These are phyloP conservation scores for Sesamia inferens DNA, from an alignment of 2,888 invertebrate species.

Conservation along the genomic window DNA sequence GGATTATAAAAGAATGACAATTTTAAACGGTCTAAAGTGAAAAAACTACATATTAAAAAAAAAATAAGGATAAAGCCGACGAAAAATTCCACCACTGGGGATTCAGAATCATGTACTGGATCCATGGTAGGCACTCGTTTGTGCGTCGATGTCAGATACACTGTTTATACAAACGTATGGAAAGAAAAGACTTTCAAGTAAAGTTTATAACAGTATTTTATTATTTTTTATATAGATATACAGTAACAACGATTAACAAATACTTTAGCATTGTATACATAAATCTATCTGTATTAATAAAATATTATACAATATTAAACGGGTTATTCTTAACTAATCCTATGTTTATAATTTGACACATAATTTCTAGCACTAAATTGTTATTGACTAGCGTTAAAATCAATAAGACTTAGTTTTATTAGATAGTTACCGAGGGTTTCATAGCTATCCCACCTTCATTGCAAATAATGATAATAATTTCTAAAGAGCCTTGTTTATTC, in stretches of 20 bases:
- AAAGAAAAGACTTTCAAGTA: constrained; percentile 13
- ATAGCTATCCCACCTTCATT: no score
- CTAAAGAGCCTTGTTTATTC: no score
- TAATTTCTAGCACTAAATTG: constrained; percentile 1
- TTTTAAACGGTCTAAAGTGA: no score
- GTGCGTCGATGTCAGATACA: no score
- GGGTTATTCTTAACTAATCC: not conserved
- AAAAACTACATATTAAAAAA: no score
- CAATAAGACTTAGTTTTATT: not conserved
- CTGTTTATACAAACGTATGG: not conserved
- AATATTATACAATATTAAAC: constrained; percentile 20
- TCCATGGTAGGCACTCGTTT: no score
- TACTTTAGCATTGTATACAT: constrained; percentile 16
- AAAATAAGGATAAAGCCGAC: no score
- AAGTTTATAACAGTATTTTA: constrained; percentile 34
- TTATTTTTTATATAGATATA: constrained; percentile 22
- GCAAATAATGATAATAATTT: no score
- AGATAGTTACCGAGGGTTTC: not conserved
- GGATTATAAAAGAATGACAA: no score
- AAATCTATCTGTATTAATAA: constrained; percentile 9
- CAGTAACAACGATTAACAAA: constrained; percentile 41
- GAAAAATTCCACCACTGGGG: no score
- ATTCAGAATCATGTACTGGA: no score
- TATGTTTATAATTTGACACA: constrained; percentile 44
- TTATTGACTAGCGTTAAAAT: not conserved